phyloP scores from a whole-genome alignment of 2,113 vertebrate species.

The Apodemus speciosus region DNA sequence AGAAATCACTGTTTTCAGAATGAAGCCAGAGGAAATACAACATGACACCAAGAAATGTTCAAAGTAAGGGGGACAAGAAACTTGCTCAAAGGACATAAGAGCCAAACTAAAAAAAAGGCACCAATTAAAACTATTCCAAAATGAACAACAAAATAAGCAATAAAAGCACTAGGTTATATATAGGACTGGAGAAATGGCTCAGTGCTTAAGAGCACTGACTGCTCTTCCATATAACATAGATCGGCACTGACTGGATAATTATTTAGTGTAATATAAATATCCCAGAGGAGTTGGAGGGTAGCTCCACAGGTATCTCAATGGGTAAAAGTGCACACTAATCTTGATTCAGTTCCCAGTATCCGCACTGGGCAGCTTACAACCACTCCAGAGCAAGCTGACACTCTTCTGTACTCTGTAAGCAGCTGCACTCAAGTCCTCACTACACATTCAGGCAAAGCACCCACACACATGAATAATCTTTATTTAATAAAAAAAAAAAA shows the following conservation, averaged over 20 bases:
- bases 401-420: neutral
- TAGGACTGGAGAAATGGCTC: no score
- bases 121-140: neutral
- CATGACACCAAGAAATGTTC: neutral
- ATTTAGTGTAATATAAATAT: neutral
- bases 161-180: neutral
- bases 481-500: neutral
- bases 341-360: neutral
- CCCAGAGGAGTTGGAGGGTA: neutral
- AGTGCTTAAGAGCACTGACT: no score
- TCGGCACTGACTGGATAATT: neutral
- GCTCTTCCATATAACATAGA: neutral
- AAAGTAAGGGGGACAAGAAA: neutral
- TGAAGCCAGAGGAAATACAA: neutral
- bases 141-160: neutral
- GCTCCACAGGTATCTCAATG: neutral
- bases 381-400: neutral
- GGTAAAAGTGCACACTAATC: neutral
- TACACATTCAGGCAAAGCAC: neutral
- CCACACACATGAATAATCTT: neutral
- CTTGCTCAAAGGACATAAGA: neutral
- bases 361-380: neutral
- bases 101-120: neutral
- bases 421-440: neutral
- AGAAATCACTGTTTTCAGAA: neutral